Percentiles rank a stretch among this genome's conserved stretches.
phyloP scores from a whole-genome alignment of 2,113 vertebrate species.

The Pyrgilauda ruficollis region DNA sequence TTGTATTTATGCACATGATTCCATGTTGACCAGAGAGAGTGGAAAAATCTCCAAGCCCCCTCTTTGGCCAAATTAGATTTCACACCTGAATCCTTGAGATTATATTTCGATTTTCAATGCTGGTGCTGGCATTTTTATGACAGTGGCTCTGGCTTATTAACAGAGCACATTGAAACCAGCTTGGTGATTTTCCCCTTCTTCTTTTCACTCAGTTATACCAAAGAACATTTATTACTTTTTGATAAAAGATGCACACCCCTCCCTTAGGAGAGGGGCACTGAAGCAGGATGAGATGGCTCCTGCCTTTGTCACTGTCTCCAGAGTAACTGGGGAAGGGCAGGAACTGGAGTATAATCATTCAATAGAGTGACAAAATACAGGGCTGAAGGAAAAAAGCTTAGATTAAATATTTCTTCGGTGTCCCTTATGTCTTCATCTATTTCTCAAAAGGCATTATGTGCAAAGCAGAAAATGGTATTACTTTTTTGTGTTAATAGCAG shows the following conservation, averaged over 20 bases:
- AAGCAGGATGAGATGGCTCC: neutral
- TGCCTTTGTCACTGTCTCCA: neutral
- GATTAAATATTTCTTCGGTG: conserved; percentile 43
- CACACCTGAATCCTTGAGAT: neutral
- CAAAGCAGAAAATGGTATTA: conserved; percentile 51
- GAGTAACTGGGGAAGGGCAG: neutral
- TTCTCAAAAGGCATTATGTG: conserved; percentile 56
- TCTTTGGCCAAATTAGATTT: neutral
- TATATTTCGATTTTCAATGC: neutral
- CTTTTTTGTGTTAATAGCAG: conserved; percentile 39
- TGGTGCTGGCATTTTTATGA: neutral
- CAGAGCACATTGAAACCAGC: neutral
- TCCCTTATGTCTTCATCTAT: conserved; percentile 56
- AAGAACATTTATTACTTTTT: conserved; percentile 4
- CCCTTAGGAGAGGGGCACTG: neutral
- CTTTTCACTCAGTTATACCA: neutral
- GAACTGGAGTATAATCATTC: neutral
- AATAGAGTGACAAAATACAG: neutral
- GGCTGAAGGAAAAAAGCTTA: neutral
- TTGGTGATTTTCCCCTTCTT: neutral
- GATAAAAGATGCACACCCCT: neutral
- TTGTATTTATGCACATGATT: conserved; percentile 5
- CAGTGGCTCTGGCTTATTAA: conserved; percentile 1
- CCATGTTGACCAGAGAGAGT: neutral
- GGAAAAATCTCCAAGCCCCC: conserved; percentile 34